phyloP scores from a whole-genome alignment of 2,888 invertebrate species.

The Lissonota sp. region DNA sequence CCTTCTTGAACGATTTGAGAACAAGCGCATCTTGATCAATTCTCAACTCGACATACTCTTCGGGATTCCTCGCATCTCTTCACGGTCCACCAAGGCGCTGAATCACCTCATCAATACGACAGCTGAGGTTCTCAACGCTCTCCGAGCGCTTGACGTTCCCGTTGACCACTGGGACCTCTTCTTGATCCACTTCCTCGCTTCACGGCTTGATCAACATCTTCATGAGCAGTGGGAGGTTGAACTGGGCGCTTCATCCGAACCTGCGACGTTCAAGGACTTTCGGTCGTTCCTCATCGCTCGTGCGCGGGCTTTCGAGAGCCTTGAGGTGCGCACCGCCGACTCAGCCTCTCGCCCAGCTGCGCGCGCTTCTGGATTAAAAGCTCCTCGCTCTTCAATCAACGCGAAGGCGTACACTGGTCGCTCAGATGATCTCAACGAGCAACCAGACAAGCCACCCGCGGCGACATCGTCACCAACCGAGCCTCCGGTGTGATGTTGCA shows the following conservation, averaged over 20 bases:
- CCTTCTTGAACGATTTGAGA: not conserved
- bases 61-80: not conserved
- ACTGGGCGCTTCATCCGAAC: constrained; percentile 17
- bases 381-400: too few relatives aligned
- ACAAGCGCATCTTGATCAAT: constrained; percentile 3
- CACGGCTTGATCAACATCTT: constrained; percentile 4
- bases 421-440: too few relatives aligned
- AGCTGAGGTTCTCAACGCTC: not conserved
- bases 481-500: too few relatives aligned
- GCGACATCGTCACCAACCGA: too few relatives aligned
- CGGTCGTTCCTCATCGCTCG: constrained; percentile 7
- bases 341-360: too few relatives aligned
- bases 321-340: not conserved
- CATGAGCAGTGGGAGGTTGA: constrained; percentile 32
- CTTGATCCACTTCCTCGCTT: constrained; percentile 18
- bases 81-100: not conserved
- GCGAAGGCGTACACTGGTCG: too few relatives aligned
- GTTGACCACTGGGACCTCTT: constrained; percentile 26
- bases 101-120: constrained; percentile 5
- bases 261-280: constrained; percentile 11
- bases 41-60: constrained; percentile 18
- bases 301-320: constrained; percentile 19
- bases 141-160: constrained; percentile 10
- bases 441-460: too few relatives aligned
- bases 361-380: too few relatives aligned